Percentiles rank a stretch among this genome's conserved stretches.
These are phyloP conservation scores for Drosophila rufa DNA, from an alignment of 1,140 invertebrate species.

Conservation along the genomic window DNA sequence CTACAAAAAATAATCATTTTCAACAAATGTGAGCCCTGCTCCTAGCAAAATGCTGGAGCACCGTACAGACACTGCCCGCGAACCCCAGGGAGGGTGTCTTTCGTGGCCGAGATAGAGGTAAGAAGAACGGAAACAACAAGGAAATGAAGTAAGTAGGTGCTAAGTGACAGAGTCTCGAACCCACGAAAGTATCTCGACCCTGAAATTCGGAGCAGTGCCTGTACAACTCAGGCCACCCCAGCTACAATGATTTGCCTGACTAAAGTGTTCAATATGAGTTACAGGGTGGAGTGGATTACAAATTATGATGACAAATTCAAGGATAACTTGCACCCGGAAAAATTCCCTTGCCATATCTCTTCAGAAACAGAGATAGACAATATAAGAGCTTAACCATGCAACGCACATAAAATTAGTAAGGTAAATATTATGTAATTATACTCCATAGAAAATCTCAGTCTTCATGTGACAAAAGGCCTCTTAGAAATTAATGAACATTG, in stretches of 20 bases:
- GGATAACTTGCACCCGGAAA: neutral
- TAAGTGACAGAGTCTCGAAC: neutral
- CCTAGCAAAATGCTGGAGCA: conserved; percentile 1
- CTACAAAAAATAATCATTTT: neutral
- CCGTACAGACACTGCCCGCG: neutral
- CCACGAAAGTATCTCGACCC: conserved; percentile 19
- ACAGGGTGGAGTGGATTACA: neutral
- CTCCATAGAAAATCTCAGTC: neutral
- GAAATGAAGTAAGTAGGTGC: neutral
- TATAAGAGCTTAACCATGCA: too few relatives aligned
- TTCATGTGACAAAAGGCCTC: neutral
- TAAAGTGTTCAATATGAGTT: conserved; percentile 4
- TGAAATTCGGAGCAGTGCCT: neutral
- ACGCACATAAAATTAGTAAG: neutral
- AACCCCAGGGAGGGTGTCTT: conserved; percentile 9
- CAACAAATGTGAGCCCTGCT: too few relatives aligned
- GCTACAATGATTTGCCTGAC: conserved; percentile 1
- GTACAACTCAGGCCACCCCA: conserved; percentile 13
- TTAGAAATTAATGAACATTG: conserved; percentile 2
- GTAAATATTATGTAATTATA: neutral
- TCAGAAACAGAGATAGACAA: too few relatives aligned
- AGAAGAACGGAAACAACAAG: conserved; percentile 7
- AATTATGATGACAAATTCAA: neutral
- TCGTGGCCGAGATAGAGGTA: neutral
- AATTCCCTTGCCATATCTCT: too few relatives aligned